Percentiles rank a stretch among this genome's conserved stretches.
phyloP scores from a whole-genome alignment of 2,797 vertebrate species.

The Poecilia picta region DNA sequence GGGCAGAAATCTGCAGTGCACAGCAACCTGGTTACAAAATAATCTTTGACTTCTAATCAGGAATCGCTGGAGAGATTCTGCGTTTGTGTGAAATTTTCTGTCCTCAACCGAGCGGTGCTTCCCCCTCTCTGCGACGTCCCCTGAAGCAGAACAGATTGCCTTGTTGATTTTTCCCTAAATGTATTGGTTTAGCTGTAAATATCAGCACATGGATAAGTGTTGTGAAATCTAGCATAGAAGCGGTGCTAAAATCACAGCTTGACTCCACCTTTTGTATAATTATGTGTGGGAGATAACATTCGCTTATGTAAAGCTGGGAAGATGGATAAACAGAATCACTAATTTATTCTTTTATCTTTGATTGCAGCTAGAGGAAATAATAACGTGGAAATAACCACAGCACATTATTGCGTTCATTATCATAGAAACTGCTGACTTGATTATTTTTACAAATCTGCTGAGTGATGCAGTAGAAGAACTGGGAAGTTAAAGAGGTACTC shows the following conservation, averaged over 20 bases:
- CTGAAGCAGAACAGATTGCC: conserved; percentile 59
- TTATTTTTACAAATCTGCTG: background rate
- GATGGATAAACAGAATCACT: conserved; percentile 1
- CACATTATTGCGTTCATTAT: background rate
- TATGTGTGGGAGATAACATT: background rate
- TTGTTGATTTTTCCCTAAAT: conserved; percentile 58
- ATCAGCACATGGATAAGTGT: conserved; percentile 23
- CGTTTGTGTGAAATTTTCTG: conserved; percentile 6
- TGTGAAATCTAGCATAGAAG: conserved; percentile 9
- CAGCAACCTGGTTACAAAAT: too few relatives aligned
- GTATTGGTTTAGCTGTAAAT: conserved; percentile 59
- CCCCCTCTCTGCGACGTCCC: conserved; percentile 28
- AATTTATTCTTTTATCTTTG: background rate
- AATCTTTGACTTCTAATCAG: background rate
- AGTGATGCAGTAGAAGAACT: background rate
- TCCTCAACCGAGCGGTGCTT: conserved; percentile 27
- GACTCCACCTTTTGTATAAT: background rate
- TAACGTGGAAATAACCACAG: too few relatives aligned
- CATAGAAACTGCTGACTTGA: background rate
- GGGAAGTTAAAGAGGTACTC: conserved; percentile 38
- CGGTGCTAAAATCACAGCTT: background rate
- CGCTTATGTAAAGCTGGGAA: conserved; percentile 13
- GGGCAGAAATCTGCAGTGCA: too few relatives aligned
- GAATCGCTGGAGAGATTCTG: background rate
- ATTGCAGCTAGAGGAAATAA: background rate